Base-by-base conservation (phyloP, 2,888 invertebrate species). In the Spialia ferax region DNA sequence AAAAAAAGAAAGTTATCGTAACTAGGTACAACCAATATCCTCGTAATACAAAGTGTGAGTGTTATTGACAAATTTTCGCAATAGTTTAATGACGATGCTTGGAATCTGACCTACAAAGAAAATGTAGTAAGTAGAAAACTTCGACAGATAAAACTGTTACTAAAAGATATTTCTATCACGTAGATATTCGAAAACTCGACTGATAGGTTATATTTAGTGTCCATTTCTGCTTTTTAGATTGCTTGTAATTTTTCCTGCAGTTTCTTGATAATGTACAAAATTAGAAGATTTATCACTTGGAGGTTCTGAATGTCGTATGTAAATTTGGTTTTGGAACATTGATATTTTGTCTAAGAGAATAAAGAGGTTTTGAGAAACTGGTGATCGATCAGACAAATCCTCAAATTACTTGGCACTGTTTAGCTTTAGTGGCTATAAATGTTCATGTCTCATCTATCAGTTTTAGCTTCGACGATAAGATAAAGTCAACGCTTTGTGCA, bases 71-170 rank as follows among this genome's bases (percentile, higher is more conserved):
- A 32, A 10, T 32, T 32, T 10, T 32, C 8, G 32, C 11, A 32
- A 15, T n/a, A 42, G 2, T 42, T 42, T 42, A 42, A 42, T 42
- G 42, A n/a, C 15, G 4, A 15, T 0, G 15, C 42, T 42, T 42
- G 15, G n/a, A 15, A 42, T 3, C 4, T 11, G 32, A 32, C 32
- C 42, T 42, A 42, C 15, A n/a, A 42, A 42, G 42, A 42, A 42
- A 15, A 15, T 15, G 42, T 15, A 42, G 1, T 32, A 11, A 32
- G 32, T 11, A 42, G 42, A 63, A 29, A 63, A 63, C 63, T 63
- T 63, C 32, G 56, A 56, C 45, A 56, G 45, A n/a, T n/a, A n/a
- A n/a, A n/a, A n/a, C n/a, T n/a, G n/a, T n/a, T n/a, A n/a, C n/a
- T n/a, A n/a, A n/a, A n/a, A n/a, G n/a, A n/a, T n/a, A n/a, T n/a